Evolutionary conservation across 2,888 invertebrate species (phyloP).

Genomic region (Drosophila planitibia): DNA sequence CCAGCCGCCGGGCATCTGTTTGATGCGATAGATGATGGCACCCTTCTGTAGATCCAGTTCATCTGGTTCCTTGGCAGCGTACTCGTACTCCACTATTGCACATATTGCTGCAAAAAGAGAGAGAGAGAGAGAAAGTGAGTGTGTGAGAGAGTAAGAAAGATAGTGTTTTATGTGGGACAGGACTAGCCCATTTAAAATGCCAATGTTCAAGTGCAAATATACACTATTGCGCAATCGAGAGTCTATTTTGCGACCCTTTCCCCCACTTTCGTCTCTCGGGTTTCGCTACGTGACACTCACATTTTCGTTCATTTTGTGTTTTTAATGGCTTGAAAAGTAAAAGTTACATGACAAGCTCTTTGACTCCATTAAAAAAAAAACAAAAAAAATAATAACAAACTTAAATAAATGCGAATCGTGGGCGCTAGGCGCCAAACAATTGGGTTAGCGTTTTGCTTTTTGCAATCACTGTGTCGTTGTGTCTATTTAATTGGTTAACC

Average conservation of each 20-base stretch:
- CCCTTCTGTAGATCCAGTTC: conserved; percentile 94
- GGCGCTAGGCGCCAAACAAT: conserved; percentile 30
- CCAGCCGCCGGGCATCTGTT: conserved; percentile 93
- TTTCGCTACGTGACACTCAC: conserved; percentile 61
- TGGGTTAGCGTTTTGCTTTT: conserved; percentile 17
- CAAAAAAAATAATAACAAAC: not conserved
- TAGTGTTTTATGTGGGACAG: conserved; percentile 38
- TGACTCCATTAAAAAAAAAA: conserved; percentile 36
- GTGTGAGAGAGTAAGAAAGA: conserved; percentile 28
- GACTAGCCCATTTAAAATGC: conserved; percentile 48
- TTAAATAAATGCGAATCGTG: conserved; percentile 16
- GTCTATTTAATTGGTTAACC: conserved; percentile 20
- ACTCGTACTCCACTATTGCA: conserved; percentile 94
- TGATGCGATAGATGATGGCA: conserved; percentile 92
- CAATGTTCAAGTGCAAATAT: conserved; percentile 64
- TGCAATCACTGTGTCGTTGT: conserved; percentile 10
- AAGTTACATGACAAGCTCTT: conserved; percentile 74
- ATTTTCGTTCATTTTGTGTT: conserved; percentile 34
- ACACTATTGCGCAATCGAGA: conserved; percentile 65
- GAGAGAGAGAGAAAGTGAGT: conserved; percentile 2
- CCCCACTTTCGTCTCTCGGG: conserved; percentile 27
- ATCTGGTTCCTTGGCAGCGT: conserved; percentile 93
- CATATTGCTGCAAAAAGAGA: conserved; percentile 86
- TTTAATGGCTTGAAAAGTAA: conserved; percentile 65
- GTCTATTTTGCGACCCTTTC: conserved; percentile 17